Percentiles rank a stretch among this genome's conserved stretches.
These are phyloP conservation scores for Halcyon smyrnensis DNA, from an alignment of 2,797 vertebrate genomes.

Conservation along the genomic window DNA sequence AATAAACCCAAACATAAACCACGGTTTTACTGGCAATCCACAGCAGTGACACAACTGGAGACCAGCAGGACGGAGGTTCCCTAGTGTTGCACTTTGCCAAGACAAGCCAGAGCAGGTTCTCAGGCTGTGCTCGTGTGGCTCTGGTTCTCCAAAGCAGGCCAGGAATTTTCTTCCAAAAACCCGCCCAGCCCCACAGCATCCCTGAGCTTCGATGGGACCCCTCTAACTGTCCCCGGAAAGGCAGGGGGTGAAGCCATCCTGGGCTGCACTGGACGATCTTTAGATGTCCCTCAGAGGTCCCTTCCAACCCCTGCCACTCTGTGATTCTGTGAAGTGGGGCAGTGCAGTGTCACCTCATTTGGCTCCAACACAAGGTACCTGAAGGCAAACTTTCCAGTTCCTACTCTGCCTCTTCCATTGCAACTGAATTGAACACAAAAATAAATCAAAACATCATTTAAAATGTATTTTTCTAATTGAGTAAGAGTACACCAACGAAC, in stretches of 20 bases:
- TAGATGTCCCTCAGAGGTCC: too few species aligned
- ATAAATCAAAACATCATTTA: conserved; percentile 16
- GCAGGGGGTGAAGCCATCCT: rapidly evolving
- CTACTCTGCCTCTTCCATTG: neutral
- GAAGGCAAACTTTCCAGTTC: neutral
- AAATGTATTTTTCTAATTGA: conserved; percentile 27
- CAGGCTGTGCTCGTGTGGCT: rapidly evolving
- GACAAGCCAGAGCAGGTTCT: neutral
- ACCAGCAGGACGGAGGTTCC: rapidly evolving
- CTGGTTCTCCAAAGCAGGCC: neutral
- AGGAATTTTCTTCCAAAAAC: neutral
- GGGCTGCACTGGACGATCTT: too few species aligned
- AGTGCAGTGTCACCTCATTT: rapidly evolving
- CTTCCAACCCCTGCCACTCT: too few species aligned
- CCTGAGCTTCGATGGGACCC: rapidly evolving
- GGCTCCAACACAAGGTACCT: neutral
- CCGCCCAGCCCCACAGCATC: neutral
- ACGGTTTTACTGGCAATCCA: rapidly evolving
- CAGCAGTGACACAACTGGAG: rapidly evolving
- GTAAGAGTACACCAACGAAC: neutral
- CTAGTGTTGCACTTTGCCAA: rapidly evolving
- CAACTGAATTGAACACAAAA: neutral
- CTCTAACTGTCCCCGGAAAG: neutral
- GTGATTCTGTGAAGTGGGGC: neutral
- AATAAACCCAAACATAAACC: rapidly evolving